These are phyloP conservation scores for Ostrea edulis DNA, from an alignment of 1,140 invertebrate species.

Conservation along the genomic window DNA sequence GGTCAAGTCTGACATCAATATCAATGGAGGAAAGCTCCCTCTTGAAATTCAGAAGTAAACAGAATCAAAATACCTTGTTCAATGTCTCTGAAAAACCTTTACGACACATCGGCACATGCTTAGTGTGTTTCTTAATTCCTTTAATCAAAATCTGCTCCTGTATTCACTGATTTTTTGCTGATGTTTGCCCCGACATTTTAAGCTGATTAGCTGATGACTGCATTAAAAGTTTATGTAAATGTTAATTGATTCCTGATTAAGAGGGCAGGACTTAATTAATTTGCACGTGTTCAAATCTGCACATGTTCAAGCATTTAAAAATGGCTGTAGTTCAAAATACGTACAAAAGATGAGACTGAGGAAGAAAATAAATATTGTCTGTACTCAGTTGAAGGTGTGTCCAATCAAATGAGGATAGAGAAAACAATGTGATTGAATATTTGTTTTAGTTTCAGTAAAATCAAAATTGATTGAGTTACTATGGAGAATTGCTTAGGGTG, in stretches of 20 bases:
- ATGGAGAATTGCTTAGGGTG: too few relatives aligned
- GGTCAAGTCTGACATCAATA: neutral
- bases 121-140: neutral
- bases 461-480: too few relatives aligned
- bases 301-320: neutral
- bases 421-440: too few relatives aligned
- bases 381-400: neutral
- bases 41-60: neutral
- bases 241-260: slow-evolving; percentile 15
- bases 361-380: neutral
- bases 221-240: slow-evolving; percentile 6
- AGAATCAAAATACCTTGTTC: slow-evolving; percentile 6
- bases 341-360: neutral
- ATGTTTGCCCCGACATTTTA: slow-evolving; percentile 16
- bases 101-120: neutral
- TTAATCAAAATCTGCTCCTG: neutral
- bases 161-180: neutral
- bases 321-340: neutral
- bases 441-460: too few relatives aligned
- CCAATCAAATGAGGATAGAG: neutral
- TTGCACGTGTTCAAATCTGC: neutral
- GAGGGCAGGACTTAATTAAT: neutral
- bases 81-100: slow-evolving; percentile 1
- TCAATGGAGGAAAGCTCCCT: neutral
- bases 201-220: slow-evolving; percentile 19